Base-by-base conservation (phyloP, 2,888 invertebrate species). In the Dynastes hyllus region DNA sequence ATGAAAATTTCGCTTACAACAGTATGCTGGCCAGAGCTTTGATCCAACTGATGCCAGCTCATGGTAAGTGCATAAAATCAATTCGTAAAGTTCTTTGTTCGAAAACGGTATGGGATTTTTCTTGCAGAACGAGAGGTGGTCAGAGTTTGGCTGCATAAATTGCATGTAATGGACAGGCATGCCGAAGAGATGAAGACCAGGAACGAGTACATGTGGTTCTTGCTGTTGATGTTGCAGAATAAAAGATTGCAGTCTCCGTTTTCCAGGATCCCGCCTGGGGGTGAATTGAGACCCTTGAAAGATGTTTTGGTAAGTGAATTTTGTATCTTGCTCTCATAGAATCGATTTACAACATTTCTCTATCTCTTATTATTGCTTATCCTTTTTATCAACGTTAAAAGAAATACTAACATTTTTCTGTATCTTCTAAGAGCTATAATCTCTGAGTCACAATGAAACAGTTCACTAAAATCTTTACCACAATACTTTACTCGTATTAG, bases 161-260 rank as follows among this genome's bases (percentile, higher is more conserved):
- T 90, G 16, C 83, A 87, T 53, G 84, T 85, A 29, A 83, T 89
- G 80, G 85, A 85, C 2, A 85, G 84, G 13, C 85, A 82, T 6
- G 80, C 84, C 2, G 86, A 87, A 51, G 85, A 88, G 77, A 84
- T 89, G 82, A 83, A 82, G 2, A 85, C 85, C 2, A 82, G 90
- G 75, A 89, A 90, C 81, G 90, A 90, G 58, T 90, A 90, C 80
- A 89, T 89, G 87, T 89, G 89, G 89, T 88, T 90, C 76, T 85
- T 90, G 76, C 83, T 90, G 22, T 83, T 90, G 16, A 89, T 90
- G 83, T 82, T 90, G 80, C 89, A 90, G 84, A 83, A 82, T 69
- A 88, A 88, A 73, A 87, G 87, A 81, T 83, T 90, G 9, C 86
- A 87, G 5, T 86, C 87, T 73, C 89, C 89, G 0, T 90, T 90